Evolutionary conservation across 2,888 invertebrate genomes (phyloP).

Genomic region (Troides oblongomaculatus): DNA sequence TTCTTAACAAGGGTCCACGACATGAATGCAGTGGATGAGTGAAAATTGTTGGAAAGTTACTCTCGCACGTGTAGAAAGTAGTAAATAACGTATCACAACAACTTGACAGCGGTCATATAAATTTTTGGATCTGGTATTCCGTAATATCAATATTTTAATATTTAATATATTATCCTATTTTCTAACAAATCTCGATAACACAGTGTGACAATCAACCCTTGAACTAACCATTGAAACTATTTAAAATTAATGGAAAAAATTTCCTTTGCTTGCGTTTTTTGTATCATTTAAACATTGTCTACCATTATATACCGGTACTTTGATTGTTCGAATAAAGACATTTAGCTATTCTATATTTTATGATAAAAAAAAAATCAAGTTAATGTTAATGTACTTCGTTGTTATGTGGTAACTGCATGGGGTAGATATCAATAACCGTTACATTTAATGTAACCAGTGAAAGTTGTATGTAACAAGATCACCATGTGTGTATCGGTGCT

Average conservation of each 20-base stretch:
- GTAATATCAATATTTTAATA: background rate
- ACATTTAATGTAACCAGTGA: slow-evolving; percentile 31
- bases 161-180: background rate
- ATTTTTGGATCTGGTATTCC: slow-evolving; percentile 14
- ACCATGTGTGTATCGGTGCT: slow-evolving; percentile 36
- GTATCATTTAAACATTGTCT: no score
- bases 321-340: no score
- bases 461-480: slow-evolving; percentile 38
- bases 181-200: background rate
- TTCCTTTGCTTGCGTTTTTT: no score
- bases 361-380: no score
- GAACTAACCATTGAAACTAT: no score
- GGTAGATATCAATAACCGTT: background rate
- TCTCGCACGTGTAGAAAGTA: slow-evolving; percentile 33
- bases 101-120: background rate
- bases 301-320: no score
- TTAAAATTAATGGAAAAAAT: no score
- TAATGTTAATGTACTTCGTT: background rate
- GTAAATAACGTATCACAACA: slow-evolving; percentile 26
- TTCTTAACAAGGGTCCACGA: slow-evolving; percentile 25
- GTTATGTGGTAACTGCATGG: background rate
- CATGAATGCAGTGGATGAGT: slow-evolving; percentile 33
- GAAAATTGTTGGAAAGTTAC: slow-evolving; percentile 36
- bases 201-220: no score
- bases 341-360: no score